Conservation (phyloP, 2,113 vertebrate species). For the Indri indri region DNA sequence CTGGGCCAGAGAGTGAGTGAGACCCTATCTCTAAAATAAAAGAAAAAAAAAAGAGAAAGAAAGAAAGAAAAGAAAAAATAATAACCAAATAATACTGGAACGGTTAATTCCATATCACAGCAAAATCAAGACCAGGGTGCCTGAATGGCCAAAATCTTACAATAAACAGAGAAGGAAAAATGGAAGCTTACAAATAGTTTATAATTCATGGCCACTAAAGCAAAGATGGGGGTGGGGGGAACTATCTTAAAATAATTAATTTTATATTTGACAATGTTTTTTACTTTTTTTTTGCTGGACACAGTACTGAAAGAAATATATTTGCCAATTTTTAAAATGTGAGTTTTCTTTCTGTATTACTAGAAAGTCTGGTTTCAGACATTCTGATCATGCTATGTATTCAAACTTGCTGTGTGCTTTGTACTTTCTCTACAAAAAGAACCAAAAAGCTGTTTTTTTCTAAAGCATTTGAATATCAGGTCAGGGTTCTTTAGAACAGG, state of each 20-base stretch:
- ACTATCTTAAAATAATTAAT: background rate
- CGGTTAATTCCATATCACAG: background rate
- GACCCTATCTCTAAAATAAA: too few species aligned
- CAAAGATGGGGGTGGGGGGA: background rate
- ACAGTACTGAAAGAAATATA: background rate
- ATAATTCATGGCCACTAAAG: background rate
- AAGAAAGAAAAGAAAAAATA: background rate
- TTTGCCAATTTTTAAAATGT: background rate
- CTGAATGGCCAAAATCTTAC: background rate
- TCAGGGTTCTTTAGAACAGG: constrained; percentile 49
- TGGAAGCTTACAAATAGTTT: background rate
- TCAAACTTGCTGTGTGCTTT: background rate
- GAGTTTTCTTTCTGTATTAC: constrained; percentile 22
- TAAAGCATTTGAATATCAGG: constrained; percentile 53
- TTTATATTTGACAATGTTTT: background rate
- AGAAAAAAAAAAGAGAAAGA: too few species aligned
- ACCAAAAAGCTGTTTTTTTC: constrained; percentile 27
- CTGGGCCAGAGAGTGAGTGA: too few species aligned
- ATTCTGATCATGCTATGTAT: background rate
- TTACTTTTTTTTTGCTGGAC: background rate
- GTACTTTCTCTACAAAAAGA: constrained; percentile 35
- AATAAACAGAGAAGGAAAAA: background rate
- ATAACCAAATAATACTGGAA: constrained; percentile 1
- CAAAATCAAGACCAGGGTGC: background rate
- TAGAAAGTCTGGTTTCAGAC: background rate